These are phyloP conservation scores for Engystomops pustulosus DNA, from an alignment of 2,113 vertebrate species.

Conservation along the genomic window DNA sequence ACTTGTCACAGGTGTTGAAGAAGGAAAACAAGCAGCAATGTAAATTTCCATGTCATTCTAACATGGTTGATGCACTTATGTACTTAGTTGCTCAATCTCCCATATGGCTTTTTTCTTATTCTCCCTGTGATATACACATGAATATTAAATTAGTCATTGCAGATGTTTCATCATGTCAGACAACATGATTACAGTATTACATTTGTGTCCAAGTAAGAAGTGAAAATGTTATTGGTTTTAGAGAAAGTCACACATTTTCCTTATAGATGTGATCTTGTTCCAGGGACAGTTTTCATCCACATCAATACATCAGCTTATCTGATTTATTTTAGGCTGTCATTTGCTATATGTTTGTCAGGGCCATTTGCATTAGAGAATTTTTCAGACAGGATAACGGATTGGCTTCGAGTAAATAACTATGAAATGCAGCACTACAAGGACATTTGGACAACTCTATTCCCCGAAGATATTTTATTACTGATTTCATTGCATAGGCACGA, in stretches of 20 bases:
- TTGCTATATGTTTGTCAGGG: slow-evolving; percentile 38
- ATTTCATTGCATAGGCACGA: slow-evolving; percentile 33
- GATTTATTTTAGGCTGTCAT: slow-evolving; percentile 36
- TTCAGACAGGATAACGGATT: slow-evolving; percentile 35
- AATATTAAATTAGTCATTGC: slow-evolving; percentile 31
- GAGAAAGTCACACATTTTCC: slow-evolving; percentile 8
- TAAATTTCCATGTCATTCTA: background rate
- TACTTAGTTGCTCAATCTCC: background rate
- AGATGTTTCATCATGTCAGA: slow-evolving; percentile 46
- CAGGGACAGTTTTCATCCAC: slow-evolving; percentile 29
- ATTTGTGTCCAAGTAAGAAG: slow-evolving; percentile 14
- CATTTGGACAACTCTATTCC: slow-evolving; percentile 36
- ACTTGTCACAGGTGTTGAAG: background rate
- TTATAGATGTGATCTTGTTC: slow-evolving; percentile 30
- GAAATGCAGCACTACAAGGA: slow-evolving; percentile 30
- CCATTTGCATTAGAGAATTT: slow-evolving; percentile 22
- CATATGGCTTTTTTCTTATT: background rate
- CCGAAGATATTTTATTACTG: slow-evolving; percentile 25
- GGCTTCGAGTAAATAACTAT: slow-evolving; percentile 19
- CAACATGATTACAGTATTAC: slow-evolving; percentile 44
- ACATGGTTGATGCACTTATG: slow-evolving; percentile 6
- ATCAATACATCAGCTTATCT: slow-evolving; percentile 40
- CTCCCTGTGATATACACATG: background rate
- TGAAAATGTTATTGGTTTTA: slow-evolving; percentile 25
- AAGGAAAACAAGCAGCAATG: background rate